phyloP scores from a whole-genome alignment of 1,140 invertebrate species.

The Aleiodes sp. region DNA sequence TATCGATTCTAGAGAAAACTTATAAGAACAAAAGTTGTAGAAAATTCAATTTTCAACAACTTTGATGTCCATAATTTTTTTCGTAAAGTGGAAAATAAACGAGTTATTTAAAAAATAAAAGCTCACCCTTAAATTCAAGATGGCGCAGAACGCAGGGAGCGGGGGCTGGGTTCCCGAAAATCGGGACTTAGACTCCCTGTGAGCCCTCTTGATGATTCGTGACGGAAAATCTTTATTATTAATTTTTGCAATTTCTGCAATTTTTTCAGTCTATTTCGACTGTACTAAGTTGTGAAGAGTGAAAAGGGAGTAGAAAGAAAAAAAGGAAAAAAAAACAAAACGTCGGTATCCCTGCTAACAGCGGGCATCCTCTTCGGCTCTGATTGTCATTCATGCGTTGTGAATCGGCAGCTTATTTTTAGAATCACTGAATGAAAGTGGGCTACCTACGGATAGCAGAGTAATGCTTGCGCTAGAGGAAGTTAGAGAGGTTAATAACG shows the following conservation, averaged over 20 bases:
- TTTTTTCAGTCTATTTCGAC: no score
- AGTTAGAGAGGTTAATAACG: constrained; percentile 26
- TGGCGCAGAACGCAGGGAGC: neutral
- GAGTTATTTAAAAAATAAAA: no score
- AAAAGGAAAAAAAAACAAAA: constrained; percentile 7
- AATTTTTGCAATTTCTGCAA: no score
- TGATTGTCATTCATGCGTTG: constrained; percentile 64
- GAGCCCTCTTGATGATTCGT: no score
- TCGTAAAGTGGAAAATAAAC: no score
- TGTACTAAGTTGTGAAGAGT: no score
- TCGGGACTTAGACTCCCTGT: no score
- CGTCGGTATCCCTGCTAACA: constrained; percentile 25
- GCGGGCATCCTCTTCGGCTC: constrained; percentile 51
- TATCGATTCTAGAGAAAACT: neutral
- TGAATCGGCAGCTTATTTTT: constrained; percentile 64
- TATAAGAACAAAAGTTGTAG: constrained; percentile 9
- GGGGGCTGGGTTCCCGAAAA: no score
- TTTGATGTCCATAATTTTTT: no score
- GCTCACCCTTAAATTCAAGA: no score
- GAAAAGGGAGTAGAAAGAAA: neutral
- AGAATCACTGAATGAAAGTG: constrained; percentile 62
- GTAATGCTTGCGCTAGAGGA: constrained; percentile 32
- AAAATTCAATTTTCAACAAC: no score
- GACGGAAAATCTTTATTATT: no score
- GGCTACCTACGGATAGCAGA: constrained; percentile 54